Evolutionary conservation across 2,797 vertebrate genomes (phyloP).

Genomic region (Fistularia tabacaria): DNA sequence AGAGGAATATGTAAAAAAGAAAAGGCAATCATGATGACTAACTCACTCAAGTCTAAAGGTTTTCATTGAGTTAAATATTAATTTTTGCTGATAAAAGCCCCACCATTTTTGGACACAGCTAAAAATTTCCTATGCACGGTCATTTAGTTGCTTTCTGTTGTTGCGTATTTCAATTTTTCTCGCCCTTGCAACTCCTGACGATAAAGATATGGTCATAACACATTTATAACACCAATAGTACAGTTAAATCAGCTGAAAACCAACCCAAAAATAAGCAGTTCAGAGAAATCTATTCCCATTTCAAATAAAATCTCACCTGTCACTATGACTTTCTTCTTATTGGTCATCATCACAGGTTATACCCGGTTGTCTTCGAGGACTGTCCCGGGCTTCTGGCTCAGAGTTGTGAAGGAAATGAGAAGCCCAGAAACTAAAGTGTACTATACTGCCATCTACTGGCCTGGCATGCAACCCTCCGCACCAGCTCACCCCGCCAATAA

Average conservation of each 20-base stretch:
- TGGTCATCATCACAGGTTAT: slow-evolving; percentile 55
- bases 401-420: slow-evolving; percentile 20
- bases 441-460: slow-evolving; percentile 56
- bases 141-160: too few relatives aligned
- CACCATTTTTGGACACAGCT: too few relatives aligned
- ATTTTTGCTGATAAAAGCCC: not conserved
- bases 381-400: slow-evolving; percentile 36
- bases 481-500: not conserved
- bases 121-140: too few relatives aligned
- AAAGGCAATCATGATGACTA: not conserved
- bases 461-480: not conserved
- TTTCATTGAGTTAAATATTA: slow-evolving; percentile 54
- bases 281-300: not conserved
- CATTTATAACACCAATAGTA: not conserved
- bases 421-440: not conserved
- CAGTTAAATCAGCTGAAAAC: not conserved
- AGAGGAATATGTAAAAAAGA: slow-evolving; percentile 1
- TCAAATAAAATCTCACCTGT: slow-evolving; percentile 63
- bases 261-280: too few relatives aligned
- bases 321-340: slow-evolving; percentile 70
- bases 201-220: not conserved
- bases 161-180: too few relatives aligned
- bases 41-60: slow-evolving; percentile 49
- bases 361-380: slow-evolving; percentile 10
- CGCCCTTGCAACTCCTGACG: not conserved